phyloP scores from a whole-genome alignment of 2,888 invertebrate species.

The Neelides folsomi region DNA sequence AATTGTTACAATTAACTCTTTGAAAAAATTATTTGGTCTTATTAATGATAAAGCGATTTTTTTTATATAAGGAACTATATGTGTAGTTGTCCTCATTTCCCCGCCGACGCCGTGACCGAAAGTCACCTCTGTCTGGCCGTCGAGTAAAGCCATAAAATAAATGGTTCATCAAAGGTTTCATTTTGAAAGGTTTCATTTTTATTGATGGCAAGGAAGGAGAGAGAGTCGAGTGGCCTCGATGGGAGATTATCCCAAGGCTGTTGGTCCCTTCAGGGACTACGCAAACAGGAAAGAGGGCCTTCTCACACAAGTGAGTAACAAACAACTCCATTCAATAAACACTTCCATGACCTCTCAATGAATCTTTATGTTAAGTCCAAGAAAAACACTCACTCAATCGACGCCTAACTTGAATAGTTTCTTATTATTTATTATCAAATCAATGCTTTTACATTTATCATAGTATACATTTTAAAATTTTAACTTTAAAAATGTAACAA shows the following conservation, averaged over 20 bases:
- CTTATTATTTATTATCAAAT: too few species aligned
- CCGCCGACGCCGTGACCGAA: slow-evolving; percentile 68
- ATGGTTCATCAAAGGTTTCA: background rate
- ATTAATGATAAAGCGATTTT: too few species aligned
- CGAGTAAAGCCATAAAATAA: slow-evolving; percentile 45
- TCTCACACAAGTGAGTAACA: slow-evolving; percentile 44
- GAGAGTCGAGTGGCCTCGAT: slow-evolving; percentile 62
- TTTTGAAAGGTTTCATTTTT: slow-evolving; percentile 11
- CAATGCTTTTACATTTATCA: too few species aligned
- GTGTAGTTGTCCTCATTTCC: slow-evolving; percentile 92
- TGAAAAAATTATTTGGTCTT: too few species aligned
- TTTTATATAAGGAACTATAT: slow-evolving; percentile 50
- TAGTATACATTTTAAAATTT: too few species aligned
- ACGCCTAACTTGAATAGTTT: too few species aligned
- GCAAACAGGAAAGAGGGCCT: slow-evolving; percentile 59
- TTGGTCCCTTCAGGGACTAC: slow-evolving; percentile 73
- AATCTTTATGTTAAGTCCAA: too few species aligned
- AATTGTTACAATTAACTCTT: too few species aligned
- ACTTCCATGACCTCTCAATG: too few species aligned
- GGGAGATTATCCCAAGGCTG: slow-evolving; percentile 65
- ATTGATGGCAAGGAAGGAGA: slow-evolving; percentile 59
- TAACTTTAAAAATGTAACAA: too few species aligned
- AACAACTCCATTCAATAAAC: too few species aligned
- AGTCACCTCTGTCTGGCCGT: slow-evolving; percentile 73
- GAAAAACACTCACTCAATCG: too few species aligned